Evolutionary conservation across 2,888 invertebrate genomes (phyloP), one percentile per base, ranked within the genome.

Genomic region (Athetis lepigone): DNA sequence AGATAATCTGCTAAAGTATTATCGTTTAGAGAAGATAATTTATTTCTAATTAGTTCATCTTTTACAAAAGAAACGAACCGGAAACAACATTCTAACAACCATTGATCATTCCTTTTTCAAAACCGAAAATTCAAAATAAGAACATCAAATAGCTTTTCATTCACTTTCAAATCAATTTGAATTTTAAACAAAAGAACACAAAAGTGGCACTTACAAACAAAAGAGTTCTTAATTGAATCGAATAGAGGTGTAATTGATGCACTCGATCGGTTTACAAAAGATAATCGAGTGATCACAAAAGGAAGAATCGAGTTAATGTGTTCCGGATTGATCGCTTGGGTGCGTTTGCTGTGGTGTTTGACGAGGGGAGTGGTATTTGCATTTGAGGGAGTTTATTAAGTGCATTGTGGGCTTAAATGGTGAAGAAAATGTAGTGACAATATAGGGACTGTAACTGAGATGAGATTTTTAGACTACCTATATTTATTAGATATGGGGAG

Each of bases 211-310:
- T 82, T 77, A 58, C 25, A 68, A 72, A 79, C 79, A 80, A 82
- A 82, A 74, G 79, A 83, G 77, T 71, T 76, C 66, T 69, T 82
- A 81, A 82, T 81, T 77, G 81, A 77, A 71, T 70, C 65, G 69
- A 76, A 60, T 65, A 63, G 57, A 52, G 39, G 50, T 56, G 27
- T 70, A 67, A 80, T 80, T 55, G 65, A 69, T 68, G 60, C 70
- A 66, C 62, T 76, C 56, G 63, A 70, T 70, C 56, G 57, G 67
- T 70, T 78, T 78, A 71, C 75, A 75, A 75, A 77, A 75, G 65
- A 63, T 79, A 61, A 77, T 75, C 58, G 61, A 64, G 66, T 56
- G 70, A 75, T 76, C 56, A 78, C 73, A 78, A 78, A 73, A 68
- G 64, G 59, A 81, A 68, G 70, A 74, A 60, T 75, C 47, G 75